A percentile compares a stretch with the other conserved stretches of the same genome.
These are phyloP conservation scores for Dicranocentrus wangi DNA, from an alignment of 2,888 invertebrate genomes.

Conservation along the genomic window DNA sequence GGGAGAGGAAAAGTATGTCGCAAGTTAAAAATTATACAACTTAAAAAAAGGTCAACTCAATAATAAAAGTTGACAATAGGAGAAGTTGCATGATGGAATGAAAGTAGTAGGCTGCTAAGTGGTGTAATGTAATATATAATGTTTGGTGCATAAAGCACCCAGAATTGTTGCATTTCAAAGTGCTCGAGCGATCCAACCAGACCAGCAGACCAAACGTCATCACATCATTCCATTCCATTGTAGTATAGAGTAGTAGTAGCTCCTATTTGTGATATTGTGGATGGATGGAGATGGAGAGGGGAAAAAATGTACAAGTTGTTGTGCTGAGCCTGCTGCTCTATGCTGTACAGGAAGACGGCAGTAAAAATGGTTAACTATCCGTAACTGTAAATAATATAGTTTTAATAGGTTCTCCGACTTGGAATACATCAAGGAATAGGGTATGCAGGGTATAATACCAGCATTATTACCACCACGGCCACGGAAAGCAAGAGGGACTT, in stretches of 20 bases:
- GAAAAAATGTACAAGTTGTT: too few species aligned
- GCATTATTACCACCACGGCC: not conserved
- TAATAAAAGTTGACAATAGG: conserved; percentile 25
- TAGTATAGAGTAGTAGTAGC: too few species aligned
- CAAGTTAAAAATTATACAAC: conserved; percentile 9
- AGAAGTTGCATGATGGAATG: too few species aligned
- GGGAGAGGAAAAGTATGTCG: conserved; percentile 8
- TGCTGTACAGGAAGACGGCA: conserved; percentile 48
- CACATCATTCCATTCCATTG: too few species aligned
- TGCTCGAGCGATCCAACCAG: too few species aligned
- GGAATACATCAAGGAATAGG: not conserved
- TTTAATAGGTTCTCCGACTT: conserved; percentile 31
- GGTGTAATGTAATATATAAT: not conserved
- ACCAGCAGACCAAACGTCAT: conserved; percentile 3
- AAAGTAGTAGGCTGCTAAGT: not conserved
- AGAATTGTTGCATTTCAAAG: not conserved
- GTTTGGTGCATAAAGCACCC: not conserved
- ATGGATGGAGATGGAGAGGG: not conserved
- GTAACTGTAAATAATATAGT: conserved; percentile 50
- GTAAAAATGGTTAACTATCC: conserved; percentile 55
- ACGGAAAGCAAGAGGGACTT: not conserved
- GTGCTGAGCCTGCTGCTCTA: too few species aligned
- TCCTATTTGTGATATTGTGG: not conserved
- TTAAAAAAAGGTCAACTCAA: conserved; percentile 17
- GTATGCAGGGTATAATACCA: not conserved